These are phyloP conservation scores for Aleadryas rufinucha DNA, from an alignment of 2,113 vertebrate species.

Conservation along the genomic window DNA sequence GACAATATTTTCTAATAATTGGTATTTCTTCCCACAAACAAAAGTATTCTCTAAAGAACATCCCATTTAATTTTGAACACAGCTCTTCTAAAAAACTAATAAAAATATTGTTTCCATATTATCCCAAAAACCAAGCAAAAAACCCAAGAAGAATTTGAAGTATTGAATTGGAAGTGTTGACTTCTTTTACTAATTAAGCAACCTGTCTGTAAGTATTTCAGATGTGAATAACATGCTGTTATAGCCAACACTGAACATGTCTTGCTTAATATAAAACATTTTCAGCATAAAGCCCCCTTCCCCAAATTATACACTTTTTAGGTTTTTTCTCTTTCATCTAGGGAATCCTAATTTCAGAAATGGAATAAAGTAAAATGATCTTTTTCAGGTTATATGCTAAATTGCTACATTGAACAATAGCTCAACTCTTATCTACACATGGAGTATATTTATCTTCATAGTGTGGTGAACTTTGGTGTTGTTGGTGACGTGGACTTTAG, in stretches of 20 bases:
- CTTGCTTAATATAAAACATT: background rate
- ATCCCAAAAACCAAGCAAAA: background rate
- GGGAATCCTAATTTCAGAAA: background rate
- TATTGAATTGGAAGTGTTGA: background rate
- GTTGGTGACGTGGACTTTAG: background rate
- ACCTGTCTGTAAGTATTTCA: background rate
- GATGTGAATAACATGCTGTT: background rate
- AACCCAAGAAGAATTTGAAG: background rate
- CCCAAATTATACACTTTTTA: background rate
- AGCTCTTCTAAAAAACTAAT: background rate
- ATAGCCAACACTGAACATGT: background rate
- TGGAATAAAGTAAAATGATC: background rate
- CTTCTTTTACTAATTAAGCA: background rate
- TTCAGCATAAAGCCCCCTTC: background rate
- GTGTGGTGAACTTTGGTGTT: slow-evolving; percentile 49
- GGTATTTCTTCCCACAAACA: background rate
- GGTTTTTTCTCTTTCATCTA: background rate
- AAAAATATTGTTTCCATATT: background rate
- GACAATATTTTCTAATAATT: background rate
- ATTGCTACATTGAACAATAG: background rate
- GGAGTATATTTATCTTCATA: slow-evolving; percentile 30
- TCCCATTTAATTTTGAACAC: background rate
- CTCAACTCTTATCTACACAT: slow-evolving; percentile 61
- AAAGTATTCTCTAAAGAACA: background rate
- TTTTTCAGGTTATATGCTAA: background rate